Base-by-base conservation (phyloP, 2,888 invertebrate genomes). In the Stramonita haemastoma region DNA sequence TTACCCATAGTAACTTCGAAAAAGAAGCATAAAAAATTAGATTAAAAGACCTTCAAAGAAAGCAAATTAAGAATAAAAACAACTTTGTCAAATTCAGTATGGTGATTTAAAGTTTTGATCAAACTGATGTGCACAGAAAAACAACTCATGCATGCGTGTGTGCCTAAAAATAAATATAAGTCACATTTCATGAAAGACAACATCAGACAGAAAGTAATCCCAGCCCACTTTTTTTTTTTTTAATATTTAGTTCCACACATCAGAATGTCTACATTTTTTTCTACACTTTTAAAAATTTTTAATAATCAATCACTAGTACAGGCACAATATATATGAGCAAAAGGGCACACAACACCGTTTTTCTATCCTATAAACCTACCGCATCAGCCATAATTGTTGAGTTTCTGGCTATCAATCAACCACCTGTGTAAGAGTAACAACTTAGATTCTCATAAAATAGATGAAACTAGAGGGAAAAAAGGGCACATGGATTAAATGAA, bases 391-490 rank as follows among this genome's bases (percentile, higher is more conserved):
- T 83, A 36, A 46, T 83, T 83, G 81, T 22, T 46, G 81, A 83
- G 32, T 83, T 46, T 83, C 46, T 46, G 36, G 36, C 36, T 83
- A 83, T 46, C 36, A 83, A 83, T 29, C 46, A 83, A 83, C 26
- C 81, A 83, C 81, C 81, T 83, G 81, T 83, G 60, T 60, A 19
- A 81, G 8, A 57, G 29, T 66, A 32, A 83, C 83, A 81, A 57
- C 83, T 81, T 29, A 88, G 60, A 88, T 83, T 60, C 56, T 79
- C 79, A 46, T 32, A 36, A 87, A 77, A n/a, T 57, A 46, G 60
- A 79, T 56, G 56, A 57, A 87, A 87, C 46, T 46, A 46, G n/a
- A 87, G 6, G 22, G 86, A 57, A n/a, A 36, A 86, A 32, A 86
- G 26, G 29, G 85, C 36, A 83, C 83, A 46, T 46, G 46, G 46